Conservation (phyloP, 2,888 invertebrate species). For the Pecten maximus region DNA sequence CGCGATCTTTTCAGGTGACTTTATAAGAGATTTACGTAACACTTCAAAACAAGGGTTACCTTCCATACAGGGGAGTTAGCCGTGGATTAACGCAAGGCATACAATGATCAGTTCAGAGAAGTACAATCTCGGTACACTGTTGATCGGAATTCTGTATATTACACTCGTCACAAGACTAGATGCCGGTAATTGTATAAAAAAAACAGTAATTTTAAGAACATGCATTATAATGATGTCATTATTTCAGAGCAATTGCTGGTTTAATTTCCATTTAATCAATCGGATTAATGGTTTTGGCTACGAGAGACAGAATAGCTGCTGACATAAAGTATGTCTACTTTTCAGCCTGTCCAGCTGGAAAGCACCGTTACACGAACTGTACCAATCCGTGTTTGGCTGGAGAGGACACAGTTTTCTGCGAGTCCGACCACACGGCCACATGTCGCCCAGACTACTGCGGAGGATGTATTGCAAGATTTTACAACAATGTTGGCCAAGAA, state of each 20-base stretch:
- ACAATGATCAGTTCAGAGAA: neutral
- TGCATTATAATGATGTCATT: too few relatives aligned
- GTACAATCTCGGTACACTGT: too few relatives aligned
- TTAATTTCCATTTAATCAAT: too few relatives aligned
- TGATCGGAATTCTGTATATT: neutral
- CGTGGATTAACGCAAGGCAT: neutral
- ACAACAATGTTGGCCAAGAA: conserved; percentile 42
- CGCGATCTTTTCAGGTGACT: neutral
- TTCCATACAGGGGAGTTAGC: neutral
- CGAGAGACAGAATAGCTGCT: too few relatives aligned
- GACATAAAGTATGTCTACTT: neutral
- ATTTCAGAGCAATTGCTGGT: too few relatives aligned
- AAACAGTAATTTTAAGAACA: too few relatives aligned
- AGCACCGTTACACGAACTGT: conserved; percentile 48
- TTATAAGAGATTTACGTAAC: too few relatives aligned
- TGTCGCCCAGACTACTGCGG: conserved; percentile 50
- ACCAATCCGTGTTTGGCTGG: conserved; percentile 40
- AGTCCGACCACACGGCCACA: conserved; percentile 31
- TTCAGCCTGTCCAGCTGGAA: conserved; percentile 36
- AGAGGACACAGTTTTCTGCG: conserved; percentile 36
- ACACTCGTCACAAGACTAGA: neutral
- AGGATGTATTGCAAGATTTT: conserved; percentile 48
- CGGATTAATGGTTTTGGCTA: too few relatives aligned
- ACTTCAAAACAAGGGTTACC: neutral
- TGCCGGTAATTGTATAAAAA: neutral